phyloP scores from a whole-genome alignment of 2,113 vertebrate genomes.

The Macheiramphus alcinus region DNA sequence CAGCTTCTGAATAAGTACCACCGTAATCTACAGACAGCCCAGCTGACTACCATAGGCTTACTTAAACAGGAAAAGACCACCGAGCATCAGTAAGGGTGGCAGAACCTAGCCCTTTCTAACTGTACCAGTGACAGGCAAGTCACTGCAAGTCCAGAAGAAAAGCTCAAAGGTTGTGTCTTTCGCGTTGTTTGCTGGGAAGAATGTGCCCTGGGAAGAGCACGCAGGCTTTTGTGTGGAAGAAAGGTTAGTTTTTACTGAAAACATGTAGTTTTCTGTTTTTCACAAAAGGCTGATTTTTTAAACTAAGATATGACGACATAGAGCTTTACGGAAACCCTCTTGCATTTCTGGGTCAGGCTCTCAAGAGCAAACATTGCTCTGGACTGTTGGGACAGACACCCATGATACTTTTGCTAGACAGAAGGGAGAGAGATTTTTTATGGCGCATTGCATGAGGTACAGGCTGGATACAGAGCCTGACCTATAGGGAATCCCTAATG shows the following conservation, averaged over 20 bases:
- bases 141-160: not conserved
- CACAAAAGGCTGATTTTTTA: not conserved
- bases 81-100: not conserved
- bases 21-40: not conserved
- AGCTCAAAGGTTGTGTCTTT: not conserved
- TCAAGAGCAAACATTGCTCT: not conserved
- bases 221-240: not conserved
- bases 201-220: fast-evolving
- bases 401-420: not conserved
- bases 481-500: not conserved
- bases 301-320: fast-evolving
- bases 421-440: not conserved
- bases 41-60: not conserved
- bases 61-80: not conserved
- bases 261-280: not conserved
- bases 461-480: not conserved
- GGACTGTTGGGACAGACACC: not conserved
- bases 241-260: not conserved
- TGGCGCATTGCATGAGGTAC: not conserved
- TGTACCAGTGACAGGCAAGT: not conserved
- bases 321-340: not conserved
- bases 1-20: not conserved
- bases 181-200: not conserved
- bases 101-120: not conserved
- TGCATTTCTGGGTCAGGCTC: not conserved